A percentile compares a stretch with the other conserved stretches of the same genome.
phyloP scores from a whole-genome alignment of 2,888 invertebrate genomes.

The Eutolmus rufibarbis region DNA sequence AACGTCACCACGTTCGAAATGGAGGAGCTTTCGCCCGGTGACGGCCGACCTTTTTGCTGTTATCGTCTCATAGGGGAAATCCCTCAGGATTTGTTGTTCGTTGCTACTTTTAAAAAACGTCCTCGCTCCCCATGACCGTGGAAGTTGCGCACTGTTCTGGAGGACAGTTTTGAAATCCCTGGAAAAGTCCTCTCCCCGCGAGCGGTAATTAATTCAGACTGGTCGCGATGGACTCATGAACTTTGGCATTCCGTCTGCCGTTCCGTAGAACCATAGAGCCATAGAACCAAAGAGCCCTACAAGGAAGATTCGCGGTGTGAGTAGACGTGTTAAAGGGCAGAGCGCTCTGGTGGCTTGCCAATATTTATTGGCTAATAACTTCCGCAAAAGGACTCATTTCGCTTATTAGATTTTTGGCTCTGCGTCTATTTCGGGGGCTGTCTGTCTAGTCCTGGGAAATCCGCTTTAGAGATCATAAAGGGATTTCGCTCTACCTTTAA shows the following conservation, averaged over 20 bases:
- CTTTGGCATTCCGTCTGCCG: background rate
- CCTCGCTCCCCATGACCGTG: background rate
- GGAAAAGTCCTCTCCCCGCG: background rate
- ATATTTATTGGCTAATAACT: background rate
- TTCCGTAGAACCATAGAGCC: background rate
- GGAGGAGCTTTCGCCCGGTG: slow-evolving; percentile 17
- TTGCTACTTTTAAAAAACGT: background rate
- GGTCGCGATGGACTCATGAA: background rate
- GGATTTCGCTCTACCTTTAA: background rate
- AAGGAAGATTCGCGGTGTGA: background rate
- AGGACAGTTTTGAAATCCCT: background rate
- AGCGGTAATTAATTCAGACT: background rate
- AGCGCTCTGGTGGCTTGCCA: background rate
- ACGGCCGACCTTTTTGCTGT: slow-evolving; percentile 7
- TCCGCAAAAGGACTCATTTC: background rate
- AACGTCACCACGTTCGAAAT: slow-evolving; percentile 21
- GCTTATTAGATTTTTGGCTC: background rate
- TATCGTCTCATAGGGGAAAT: background rate
- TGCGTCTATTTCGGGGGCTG: background rate
- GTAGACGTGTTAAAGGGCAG: background rate
- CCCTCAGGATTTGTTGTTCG: background rate
- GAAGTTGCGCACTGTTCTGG: background rate
- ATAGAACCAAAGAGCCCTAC: background rate
- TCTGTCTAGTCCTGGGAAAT: background rate
- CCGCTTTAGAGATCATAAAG: background rate